phyloP scores from a whole-genome alignment of 2,888 invertebrate species.

The Tortricodes alternella region DNA sequence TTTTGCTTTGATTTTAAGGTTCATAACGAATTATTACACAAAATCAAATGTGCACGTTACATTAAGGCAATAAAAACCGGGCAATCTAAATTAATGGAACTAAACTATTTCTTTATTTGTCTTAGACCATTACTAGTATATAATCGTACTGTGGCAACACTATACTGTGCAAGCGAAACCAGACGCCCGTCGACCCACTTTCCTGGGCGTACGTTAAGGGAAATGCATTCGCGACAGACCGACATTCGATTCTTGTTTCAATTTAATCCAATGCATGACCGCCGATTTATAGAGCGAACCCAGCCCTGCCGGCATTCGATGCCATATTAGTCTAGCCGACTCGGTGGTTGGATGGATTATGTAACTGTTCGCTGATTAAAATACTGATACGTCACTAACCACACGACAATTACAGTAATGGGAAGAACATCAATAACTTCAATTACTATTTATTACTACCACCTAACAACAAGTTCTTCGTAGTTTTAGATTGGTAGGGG shows the following conservation, averaged over 20 bases:
- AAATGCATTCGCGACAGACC: conserved; percentile 57
- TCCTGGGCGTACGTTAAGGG: conserved; percentile 67
- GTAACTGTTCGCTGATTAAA: background rate
- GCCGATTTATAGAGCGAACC: conserved; percentile 7
- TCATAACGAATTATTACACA: too few relatives aligned
- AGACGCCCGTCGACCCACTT: conserved; percentile 66
- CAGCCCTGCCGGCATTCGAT: background rate
- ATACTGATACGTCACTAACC: too few relatives aligned
- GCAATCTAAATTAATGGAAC: background rate
- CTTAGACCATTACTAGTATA: background rate
- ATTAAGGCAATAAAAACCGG: too few relatives aligned
- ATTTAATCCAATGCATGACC: conserved; percentile 18
- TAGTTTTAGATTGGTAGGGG: too few relatives aligned
- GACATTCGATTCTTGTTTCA: conserved; percentile 40
- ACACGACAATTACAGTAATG: too few relatives aligned
- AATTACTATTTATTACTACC: too few relatives aligned
- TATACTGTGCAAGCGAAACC: conserved; percentile 49
- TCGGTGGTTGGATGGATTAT: background rate
- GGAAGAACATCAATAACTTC: too few relatives aligned
- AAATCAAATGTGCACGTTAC: too few relatives aligned
- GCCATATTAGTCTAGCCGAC: background rate
- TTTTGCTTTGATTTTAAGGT: too few relatives aligned
- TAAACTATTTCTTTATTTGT: too few relatives aligned
- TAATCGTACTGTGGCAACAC: conserved; percentile 18
- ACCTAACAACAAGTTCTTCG: too few relatives aligned